phyloP scores from a whole-genome alignment of 2,797 vertebrate genomes.

The Pipistrellus kuhlii region DNA sequence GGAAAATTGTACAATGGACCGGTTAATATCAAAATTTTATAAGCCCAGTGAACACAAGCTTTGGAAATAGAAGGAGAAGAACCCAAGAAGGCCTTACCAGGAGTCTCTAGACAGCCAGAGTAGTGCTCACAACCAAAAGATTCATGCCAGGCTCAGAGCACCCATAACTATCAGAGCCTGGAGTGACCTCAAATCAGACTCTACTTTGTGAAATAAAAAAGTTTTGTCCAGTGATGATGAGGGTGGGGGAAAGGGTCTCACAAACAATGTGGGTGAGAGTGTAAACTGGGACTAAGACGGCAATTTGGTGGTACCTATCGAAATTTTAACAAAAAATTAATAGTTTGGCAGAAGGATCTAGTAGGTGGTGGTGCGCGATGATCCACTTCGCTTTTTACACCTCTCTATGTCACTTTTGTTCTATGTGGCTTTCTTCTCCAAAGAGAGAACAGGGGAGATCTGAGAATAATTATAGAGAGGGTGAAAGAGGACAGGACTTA shows the following conservation, averaged over 20 bases:
- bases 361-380: background rate
- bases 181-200: background rate
- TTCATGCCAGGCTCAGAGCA: background rate
- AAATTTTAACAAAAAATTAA: background rate
- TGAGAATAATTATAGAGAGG: background rate
- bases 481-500: background rate
- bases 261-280: background rate
- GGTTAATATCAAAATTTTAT: background rate
- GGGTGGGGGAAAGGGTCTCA: background rate
- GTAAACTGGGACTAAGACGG: background rate
- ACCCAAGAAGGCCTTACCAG: background rate
- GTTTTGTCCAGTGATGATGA: background rate
- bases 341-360: background rate
- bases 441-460: background rate
- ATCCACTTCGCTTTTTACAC: background rate
- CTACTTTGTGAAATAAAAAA: background rate
- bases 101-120: background rate
- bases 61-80: background rate
- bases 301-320: background rate
- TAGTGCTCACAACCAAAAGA: background rate
- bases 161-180: background rate
- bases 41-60: background rate
- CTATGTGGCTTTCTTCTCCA: background rate
- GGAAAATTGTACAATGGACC: background rate
- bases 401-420: background rate